Evolutionary conservation across 2,888 invertebrate species (phyloP).

Genomic region (Callyntrura guangdongensis): DNA sequence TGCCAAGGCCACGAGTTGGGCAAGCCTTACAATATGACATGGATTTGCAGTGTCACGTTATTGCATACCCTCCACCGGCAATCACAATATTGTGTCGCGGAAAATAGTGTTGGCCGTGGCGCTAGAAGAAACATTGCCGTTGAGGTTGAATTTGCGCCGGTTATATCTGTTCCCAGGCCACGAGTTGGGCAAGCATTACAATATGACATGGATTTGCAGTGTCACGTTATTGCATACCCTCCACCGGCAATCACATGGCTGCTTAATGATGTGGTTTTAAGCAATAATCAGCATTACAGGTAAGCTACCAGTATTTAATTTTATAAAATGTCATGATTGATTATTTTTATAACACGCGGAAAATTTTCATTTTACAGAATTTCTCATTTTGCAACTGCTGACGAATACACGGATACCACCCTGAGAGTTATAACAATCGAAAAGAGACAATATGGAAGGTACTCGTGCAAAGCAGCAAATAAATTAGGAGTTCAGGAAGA

Average conservation of each 20-base stretch:
- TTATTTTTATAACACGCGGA: too few relatives aligned
- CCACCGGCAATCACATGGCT: constrained; percentile 97
- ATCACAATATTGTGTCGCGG: constrained; percentile 95
- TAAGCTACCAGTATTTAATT: constrained; percentile 85
- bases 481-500: constrained; percentile 94
- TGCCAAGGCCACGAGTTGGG: constrained; percentile 93
- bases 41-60: constrained; percentile 97
- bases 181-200: constrained; percentile 95
- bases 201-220: constrained; percentile 97
- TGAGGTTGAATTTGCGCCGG: constrained; percentile 96
- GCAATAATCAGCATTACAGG: constrained; percentile 96
- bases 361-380: too few relatives aligned
- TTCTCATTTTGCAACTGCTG: constrained; percentile 96
- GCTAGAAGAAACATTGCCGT: constrained; percentile 92
- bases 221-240: constrained; percentile 97
- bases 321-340: constrained; percentile 36
- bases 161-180: constrained; percentile 93
- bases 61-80: constrained; percentile 97
- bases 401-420: constrained; percentile 96
- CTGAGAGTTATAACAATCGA: constrained; percentile 96
- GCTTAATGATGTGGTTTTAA: constrained; percentile 92
- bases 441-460: constrained; percentile 94
- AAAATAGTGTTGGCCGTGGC: constrained; percentile 95
- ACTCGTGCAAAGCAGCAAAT: constrained; percentile 95
- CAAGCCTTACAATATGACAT: constrained; percentile 97